phyloP scores from a whole-genome alignment of 2,113 vertebrate genomes.

The Phylloscopus whistleri region DNA sequence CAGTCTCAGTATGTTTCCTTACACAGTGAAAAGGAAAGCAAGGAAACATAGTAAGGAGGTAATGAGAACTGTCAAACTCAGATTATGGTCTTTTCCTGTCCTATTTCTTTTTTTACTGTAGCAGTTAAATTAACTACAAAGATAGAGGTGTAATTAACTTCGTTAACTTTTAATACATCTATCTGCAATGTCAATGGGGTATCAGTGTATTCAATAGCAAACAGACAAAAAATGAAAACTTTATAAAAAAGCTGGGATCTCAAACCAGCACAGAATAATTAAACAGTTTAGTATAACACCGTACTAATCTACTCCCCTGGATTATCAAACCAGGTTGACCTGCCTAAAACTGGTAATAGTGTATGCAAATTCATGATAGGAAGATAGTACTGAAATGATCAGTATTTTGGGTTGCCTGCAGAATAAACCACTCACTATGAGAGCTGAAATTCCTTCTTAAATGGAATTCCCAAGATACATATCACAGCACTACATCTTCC shows the following conservation, averaged over 20 bases:
- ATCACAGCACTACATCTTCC: not conserved
- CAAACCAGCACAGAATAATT: not conserved
- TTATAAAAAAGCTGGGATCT: not conserved
- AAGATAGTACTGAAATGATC: not conserved
- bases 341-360: not conserved
- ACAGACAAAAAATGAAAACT: not conserved
- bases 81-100: not conserved
- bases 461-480: not conserved
- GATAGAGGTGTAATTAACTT: not conserved
- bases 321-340: not conserved
- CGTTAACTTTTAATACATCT: not conserved
- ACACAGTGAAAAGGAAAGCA: not conserved
- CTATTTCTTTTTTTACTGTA: not conserved
- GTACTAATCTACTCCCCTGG: not conserved
- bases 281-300: not conserved
- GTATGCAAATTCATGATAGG: not conserved
- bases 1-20: not conserved
- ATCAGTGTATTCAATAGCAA: not conserved
- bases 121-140: not conserved
- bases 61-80: not conserved
- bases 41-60: not conserved
- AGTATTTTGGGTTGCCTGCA: not conserved
- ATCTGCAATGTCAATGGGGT: not conserved
- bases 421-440: not conserved
- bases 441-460: not conserved